Percentiles rank a stretch among this genome's conserved stretches.
These are phyloP conservation scores for Trematocara unimaculatum DNA, from an alignment of 2,113 vertebrate genomes.

Conservation along the genomic window DNA sequence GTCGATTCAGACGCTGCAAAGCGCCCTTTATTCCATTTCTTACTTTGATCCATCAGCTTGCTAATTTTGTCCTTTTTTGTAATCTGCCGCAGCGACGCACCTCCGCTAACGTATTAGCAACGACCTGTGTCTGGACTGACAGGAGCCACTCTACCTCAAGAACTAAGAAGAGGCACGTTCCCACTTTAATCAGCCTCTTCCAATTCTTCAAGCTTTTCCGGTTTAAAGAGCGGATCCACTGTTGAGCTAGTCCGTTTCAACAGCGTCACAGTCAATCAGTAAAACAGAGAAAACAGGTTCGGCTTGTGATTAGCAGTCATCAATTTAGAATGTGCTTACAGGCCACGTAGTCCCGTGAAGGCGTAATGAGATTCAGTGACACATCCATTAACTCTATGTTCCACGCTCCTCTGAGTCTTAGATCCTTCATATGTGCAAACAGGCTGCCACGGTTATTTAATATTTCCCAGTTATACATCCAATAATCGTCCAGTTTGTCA, in stretches of 20 bases:
- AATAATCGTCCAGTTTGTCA: not conserved
- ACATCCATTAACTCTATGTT: not conserved
- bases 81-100: accelerated
- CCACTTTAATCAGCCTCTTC: not conserved
- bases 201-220: not conserved
- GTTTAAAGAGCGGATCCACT: not conserved
- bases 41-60: not conserved
- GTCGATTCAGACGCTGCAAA: not conserved
- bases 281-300: not conserved
- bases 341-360: not conserved
- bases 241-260: not conserved
- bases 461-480: not conserved
- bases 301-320: not conserved
- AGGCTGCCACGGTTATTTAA: not conserved
- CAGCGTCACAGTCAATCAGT: not conserved
- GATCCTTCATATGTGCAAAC: not conserved
- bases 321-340: not conserved
- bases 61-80: not conserved
- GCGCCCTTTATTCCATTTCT: not conserved
- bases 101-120: not conserved
- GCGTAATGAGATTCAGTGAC: not conserved
- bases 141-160: not conserved
- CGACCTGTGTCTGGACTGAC: not conserved
- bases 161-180: not conserved
- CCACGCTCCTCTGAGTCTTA: not conserved